These are phyloP conservation scores for Wiebesia pumilae DNA, from an alignment of 1,140 invertebrate species.

Conservation along the genomic window DNA sequence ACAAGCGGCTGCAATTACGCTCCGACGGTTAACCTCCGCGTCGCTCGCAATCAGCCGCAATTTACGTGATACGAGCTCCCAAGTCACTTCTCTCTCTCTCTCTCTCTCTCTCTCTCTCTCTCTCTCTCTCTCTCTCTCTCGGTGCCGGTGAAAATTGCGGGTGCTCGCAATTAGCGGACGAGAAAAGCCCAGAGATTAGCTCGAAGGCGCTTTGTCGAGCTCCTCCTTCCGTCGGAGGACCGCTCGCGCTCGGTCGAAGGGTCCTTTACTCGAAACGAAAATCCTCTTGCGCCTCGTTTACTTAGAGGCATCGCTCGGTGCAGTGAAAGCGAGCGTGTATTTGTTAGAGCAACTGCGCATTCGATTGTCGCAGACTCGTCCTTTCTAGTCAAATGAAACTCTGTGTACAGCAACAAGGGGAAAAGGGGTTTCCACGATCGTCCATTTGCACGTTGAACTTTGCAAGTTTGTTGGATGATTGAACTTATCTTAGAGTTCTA, in stretches of 20 bases:
- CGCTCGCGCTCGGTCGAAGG: background rate
- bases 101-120: background rate
- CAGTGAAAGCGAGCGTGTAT: background rate
- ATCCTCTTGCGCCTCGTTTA: background rate
- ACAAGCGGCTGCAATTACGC: background rate
- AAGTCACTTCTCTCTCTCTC: background rate
- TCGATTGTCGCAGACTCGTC: background rate
- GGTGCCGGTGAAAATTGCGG: background rate
- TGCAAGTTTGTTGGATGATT: no score
- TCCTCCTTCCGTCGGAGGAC: no score
- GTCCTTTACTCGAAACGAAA: background rate
- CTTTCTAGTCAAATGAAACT: background rate
- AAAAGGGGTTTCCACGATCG: no score
- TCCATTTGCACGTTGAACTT: no score
- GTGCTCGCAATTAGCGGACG: background rate
- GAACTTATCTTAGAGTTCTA: no score
- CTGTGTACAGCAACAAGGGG: background rate
- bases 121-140: background rate
- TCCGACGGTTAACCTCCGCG: background rate
- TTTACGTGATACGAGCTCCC: conserved; percentile 43
- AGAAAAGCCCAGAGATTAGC: background rate
- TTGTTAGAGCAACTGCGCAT: background rate
- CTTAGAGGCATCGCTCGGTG: no score
- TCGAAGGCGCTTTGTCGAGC: background rate
- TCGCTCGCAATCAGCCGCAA: conserved; percentile 41